phyloP scores from a whole-genome alignment of 2,113 vertebrate species.

The Rana temporaria region DNA sequence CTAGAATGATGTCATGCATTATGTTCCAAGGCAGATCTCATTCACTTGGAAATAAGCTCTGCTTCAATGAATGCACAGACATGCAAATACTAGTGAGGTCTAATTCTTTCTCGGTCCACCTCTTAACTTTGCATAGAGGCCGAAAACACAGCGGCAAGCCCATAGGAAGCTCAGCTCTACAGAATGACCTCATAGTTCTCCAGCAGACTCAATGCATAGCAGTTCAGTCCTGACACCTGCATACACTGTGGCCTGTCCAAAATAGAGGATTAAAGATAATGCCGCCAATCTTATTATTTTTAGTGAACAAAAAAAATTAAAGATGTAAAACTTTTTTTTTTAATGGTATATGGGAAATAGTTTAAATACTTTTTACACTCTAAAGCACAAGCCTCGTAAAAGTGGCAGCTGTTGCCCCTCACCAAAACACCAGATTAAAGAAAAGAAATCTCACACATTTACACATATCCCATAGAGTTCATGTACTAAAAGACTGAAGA shows the following conservation, averaged over 20 bases:
- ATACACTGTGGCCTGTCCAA: background rate
- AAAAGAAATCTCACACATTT: too few species aligned
- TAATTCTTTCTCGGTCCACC: constrained; percentile 25
- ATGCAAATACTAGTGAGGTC: constrained; percentile 43
- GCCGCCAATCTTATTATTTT: too few species aligned
- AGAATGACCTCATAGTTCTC: background rate
- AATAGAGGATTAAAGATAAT: too few species aligned
- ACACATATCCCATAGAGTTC: too few species aligned
- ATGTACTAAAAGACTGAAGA: too few species aligned
- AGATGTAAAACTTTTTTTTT: too few species aligned
- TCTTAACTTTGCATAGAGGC: constrained; percentile 39
- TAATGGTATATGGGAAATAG: too few species aligned
- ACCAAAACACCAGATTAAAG: too few species aligned
- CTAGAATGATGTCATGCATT: constrained; percentile 48
- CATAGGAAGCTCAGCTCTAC: background rate
- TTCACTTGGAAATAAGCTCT: constrained; percentile 56
- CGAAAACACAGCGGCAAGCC: background rate
- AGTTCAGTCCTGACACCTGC: background rate
- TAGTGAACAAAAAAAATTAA: too few species aligned
- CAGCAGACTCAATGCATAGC: background rate
- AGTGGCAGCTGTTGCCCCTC: too few species aligned
- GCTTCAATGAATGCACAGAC: constrained; percentile 46
- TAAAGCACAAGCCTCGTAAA: too few species aligned
- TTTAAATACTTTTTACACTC: too few species aligned
- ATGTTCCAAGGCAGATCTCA: constrained; percentile 30